A percentile compares a stretch with the other conserved stretches of the same genome.
Evolutionary conservation across 35 echinoderm and acorn worm species (phyloP).

Genomic region (Nesometra sesokonis): DNA sequence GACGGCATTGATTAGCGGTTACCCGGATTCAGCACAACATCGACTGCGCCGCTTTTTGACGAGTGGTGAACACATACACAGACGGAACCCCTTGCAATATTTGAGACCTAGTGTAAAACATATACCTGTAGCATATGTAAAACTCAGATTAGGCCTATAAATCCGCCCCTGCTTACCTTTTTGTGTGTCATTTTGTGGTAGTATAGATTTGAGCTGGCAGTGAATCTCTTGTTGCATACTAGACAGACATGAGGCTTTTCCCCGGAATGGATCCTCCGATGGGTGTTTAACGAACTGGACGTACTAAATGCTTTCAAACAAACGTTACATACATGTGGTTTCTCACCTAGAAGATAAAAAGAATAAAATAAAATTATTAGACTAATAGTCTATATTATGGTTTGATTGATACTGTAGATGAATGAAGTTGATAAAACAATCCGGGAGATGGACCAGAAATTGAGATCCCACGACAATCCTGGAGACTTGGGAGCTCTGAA

Average conservation of each 20-base stretch:
- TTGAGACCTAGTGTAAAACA: too few species aligned
- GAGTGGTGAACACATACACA: too few species aligned
- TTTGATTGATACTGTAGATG: background rate
- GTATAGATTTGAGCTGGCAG: slow-evolving; percentile 24
- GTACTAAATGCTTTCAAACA: slow-evolving; percentile 14
- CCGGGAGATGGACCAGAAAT: too few species aligned
- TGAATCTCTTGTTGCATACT: slow-evolving; percentile 31
- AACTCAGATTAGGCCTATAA: too few species aligned
- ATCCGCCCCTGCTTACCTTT: background rate
- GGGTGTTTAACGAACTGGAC: slow-evolving; percentile 9
- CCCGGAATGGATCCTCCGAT: slow-evolving; percentile 18
- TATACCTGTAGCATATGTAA: too few species aligned
- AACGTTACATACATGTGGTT: slow-evolving; percentile 7
- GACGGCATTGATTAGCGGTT: too few species aligned
- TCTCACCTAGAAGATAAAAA: background rate
- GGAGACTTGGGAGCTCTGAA: too few species aligned
- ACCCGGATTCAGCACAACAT: too few species aligned
- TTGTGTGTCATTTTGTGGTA: slow-evolving; percentile 29
- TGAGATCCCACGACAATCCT: too few species aligned
- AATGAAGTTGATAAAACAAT: too few species aligned
- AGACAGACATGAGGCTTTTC: slow-evolving; percentile 25
- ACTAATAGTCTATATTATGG: background rate
- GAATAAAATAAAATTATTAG: background rate
- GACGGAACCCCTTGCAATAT: too few species aligned
- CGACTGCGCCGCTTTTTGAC: too few species aligned